Evolutionary conservation across 2,797 vertebrate genomes (phyloP), one percentile per base, ranked within the genome.

Genomic region (Macroramphosus scolopax): DNA sequence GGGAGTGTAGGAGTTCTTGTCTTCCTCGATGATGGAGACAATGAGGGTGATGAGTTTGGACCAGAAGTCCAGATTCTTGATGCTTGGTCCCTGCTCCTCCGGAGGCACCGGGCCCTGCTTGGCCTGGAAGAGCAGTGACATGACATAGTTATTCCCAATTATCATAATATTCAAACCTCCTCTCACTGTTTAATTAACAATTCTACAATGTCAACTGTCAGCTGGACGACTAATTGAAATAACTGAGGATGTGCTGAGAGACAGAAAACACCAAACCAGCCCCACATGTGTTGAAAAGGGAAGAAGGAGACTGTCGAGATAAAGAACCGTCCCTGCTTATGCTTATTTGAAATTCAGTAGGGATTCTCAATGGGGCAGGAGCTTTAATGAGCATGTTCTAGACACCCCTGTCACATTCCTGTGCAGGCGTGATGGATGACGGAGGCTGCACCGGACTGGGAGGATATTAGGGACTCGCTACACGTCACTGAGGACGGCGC

Each of bases 61-160:
- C 97, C 96, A 99, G 75, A 98, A 99, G 82, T 99, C 96, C 18
- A 99, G 89, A 83, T 99, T 99, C 85, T 96, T 98, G 83, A 98
- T 97, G 89, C 95, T 98, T 59, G 97, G 96, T 1, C 97, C 96
- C 71, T 99, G 96, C 44, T 98, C 97, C 54, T 99, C 97, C 0
- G 95, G 95, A 12, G 95, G 95, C 9, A 96, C 90, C 1, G 94
- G 93, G 0, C 94, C 94, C 71, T 97, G 97, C 82, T 98, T 99
- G 40, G 81, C 89, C 96, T 96, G 79, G n/a, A 67, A 59, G 58
- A 47, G 9, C 30, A 55, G 14, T 6, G 1, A 52, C 16, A 56
- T n/a, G n/a, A n/a, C n/a, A n/a, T n/a, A n/a, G n/a, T n/a, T n/a
- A n/a, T n/a, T n/a, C n/a, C n/a, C n/a, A n/a, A n/a, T n/a, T n/a